Conservation (phyloP, 2,888 invertebrate genomes). For the Nemoura dubitans region DNA sequence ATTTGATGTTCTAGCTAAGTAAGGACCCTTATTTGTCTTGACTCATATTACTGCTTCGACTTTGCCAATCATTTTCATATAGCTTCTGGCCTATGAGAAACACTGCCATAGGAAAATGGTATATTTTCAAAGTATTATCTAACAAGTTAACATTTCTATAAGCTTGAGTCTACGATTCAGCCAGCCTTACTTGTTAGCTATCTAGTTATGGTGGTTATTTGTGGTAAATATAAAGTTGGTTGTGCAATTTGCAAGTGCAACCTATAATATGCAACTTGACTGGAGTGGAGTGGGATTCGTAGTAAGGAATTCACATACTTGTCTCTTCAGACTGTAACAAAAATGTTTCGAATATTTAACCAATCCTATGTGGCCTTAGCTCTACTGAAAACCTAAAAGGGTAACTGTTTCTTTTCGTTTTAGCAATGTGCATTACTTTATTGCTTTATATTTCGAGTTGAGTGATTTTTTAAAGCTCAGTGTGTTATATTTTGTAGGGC, state of each 20-base stretch:
- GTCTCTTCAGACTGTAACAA: neutral
- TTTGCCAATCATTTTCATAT: neutral
- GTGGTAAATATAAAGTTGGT: neutral
- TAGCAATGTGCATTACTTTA: neutral
- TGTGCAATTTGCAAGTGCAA: neutral
- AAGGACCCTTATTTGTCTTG: neutral
- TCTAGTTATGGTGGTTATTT: neutral
- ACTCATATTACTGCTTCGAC: neutral
- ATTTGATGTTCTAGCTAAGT: neutral
- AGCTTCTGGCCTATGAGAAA: neutral
- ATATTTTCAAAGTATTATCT: slow-evolving; percentile 7
- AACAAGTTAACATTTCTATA: neutral
- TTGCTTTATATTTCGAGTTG: neutral
- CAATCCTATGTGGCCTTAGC: slow-evolving; percentile 37
- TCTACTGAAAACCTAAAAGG: slow-evolving; percentile 2
- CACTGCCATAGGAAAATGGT: neutral
- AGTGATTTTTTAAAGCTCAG: neutral
- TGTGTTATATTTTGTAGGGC: neutral
- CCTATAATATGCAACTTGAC: neutral
- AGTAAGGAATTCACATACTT: neutral
- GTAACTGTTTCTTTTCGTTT: neutral
- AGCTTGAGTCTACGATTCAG: neutral
- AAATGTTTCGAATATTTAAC: neutral
- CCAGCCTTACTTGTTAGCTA: neutral
- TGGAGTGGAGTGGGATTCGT: neutral